These are phyloP conservation scores for Leucoraja ocellata DNA, from an alignment of 2,797 vertebrate species.

Conservation along the genomic window DNA sequence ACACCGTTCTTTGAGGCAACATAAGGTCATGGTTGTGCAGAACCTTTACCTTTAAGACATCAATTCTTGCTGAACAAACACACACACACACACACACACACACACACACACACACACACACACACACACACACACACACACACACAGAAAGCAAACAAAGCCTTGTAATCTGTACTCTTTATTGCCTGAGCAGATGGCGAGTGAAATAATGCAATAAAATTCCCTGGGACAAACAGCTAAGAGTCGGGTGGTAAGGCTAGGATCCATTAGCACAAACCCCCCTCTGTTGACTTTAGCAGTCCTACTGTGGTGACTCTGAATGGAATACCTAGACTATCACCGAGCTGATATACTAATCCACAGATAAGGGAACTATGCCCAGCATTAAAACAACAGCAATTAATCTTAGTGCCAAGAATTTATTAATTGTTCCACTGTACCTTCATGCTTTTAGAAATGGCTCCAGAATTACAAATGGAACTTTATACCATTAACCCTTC, in stretches of 20 bases:
- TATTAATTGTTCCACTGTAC: background rate
- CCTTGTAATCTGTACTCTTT: constrained; percentile 19
- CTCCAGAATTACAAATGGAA: background rate
- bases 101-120: background rate
- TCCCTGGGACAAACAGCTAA: background rate
- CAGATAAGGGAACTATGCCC: background rate
- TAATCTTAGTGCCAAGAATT: background rate
- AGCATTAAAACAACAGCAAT: background rate
- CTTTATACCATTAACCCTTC: background rate
- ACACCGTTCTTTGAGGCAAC: no score
- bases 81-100: background rate
- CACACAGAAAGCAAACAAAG: background rate
- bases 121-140: background rate
- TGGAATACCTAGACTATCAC: background rate
- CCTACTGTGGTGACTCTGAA: background rate
- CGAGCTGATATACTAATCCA: constrained; percentile 2
- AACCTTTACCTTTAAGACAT: background rate
- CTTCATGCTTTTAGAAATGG: background rate
- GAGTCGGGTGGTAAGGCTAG: background rate
- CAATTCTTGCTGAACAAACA: background rate
- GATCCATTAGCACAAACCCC: constrained; percentile 7
- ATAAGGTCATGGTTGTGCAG: no score
- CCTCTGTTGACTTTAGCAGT: constrained; percentile 15
- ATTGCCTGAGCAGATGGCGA: constrained; percentile 9
- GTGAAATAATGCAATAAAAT: constrained; percentile 20